Conservation (phyloP, 2,797 vertebrate species). For the Momotus momota region DNA sequence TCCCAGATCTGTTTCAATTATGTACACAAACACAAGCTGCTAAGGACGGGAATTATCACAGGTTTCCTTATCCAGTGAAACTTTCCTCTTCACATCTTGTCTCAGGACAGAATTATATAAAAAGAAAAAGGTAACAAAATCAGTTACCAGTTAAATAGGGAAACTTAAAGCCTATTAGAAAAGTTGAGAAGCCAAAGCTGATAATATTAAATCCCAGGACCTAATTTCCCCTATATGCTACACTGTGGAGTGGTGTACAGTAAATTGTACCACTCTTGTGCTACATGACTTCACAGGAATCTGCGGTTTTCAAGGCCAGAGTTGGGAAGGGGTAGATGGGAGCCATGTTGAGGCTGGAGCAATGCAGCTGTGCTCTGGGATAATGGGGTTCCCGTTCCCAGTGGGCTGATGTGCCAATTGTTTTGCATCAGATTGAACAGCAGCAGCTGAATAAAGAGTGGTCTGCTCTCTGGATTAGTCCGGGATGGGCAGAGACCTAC, state of each 20-base stretch:
- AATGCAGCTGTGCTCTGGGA: neutral
- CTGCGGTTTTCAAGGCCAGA: neutral
- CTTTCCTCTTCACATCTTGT: neutral
- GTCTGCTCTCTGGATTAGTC: neutral
- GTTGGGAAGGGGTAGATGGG: neutral
- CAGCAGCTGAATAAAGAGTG: neutral
- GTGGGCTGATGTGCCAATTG: neutral
- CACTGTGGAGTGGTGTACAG: accelerated
- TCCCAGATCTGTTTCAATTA: neutral
- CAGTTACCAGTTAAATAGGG: neutral
- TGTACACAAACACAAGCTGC: neutral
- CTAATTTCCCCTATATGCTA: neutral
- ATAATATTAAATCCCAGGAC: neutral
- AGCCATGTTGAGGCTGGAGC: accelerated
- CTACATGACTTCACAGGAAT: neutral
- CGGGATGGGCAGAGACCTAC: neutral
- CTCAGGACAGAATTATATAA: neutral
- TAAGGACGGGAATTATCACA: neutral
- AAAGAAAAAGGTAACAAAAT: neutral
- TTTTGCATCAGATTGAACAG: neutral
- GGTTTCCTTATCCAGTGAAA: neutral
- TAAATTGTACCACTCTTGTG: neutral
- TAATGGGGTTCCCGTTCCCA: accelerated
- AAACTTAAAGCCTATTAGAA: neutral
- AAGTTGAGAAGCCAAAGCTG: neutral